A percentile compares a stretch with the other conserved stretches of the same genome.
phyloP scores from a whole-genome alignment of 1,140 invertebrate genomes.

The Ceratoteleas bidentatus region DNA sequence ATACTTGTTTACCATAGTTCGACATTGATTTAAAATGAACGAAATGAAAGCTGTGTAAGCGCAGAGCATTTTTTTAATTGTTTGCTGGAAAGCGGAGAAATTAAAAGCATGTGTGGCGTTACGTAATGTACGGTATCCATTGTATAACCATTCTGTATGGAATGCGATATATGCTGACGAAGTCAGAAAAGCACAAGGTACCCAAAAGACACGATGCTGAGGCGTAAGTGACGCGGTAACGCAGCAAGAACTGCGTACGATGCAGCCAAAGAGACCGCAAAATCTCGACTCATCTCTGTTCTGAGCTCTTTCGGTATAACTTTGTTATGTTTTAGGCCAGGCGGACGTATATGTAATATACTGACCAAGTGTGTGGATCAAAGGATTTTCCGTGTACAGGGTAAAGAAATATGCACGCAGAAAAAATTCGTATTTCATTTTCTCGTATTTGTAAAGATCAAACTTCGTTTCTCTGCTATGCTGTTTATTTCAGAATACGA shows the following conservation, averaged over 20 bases:
- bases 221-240: constrained; percentile 61
- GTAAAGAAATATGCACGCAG: constrained; percentile 50
- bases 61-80: background rate
- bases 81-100: constrained; percentile 21
- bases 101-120: constrained; percentile 38
- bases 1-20: too few species aligned
- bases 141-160: constrained; percentile 51
- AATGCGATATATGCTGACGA: constrained; percentile 39
- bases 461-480: constrained; percentile 36
- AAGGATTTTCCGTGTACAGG: constrained; percentile 69
- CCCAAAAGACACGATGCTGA: constrained; percentile 45
- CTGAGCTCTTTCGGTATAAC: constrained; percentile 72
- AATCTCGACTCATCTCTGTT: constrained; percentile 74
- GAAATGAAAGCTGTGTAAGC: constrained; percentile 14
- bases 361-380: constrained; percentile 75
- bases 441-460: constrained; percentile 56
- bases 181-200: constrained; percentile 42
- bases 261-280: constrained; percentile 76
- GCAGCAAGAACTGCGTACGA: constrained; percentile 67
- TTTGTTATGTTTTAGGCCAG: constrained; percentile 79
- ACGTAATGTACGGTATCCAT: constrained; percentile 29
- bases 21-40: background rate
- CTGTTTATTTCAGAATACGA: constrained; percentile 33
- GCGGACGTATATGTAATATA: constrained; percentile 69
- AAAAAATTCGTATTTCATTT: constrained; percentile 58